These are phyloP conservation scores for Chironomus tentans DNA, from an alignment of 2,888 invertebrate species.

Conservation along the genomic window DNA sequence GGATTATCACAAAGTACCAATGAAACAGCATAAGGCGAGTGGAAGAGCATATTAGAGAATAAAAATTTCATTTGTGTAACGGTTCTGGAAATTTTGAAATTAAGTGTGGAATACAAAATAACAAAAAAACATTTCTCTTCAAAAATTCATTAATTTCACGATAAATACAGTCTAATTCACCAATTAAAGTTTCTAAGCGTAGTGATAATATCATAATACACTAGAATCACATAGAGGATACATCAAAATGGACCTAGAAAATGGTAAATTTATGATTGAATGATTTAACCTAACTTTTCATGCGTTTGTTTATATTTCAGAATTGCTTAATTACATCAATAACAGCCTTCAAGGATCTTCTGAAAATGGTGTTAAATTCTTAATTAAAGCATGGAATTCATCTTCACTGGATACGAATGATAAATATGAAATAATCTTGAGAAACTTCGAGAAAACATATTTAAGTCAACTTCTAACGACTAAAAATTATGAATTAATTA, in stretches of 20 bases:
- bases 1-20: too few relatives aligned
- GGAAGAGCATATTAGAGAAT: too few relatives aligned
- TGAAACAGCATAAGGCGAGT: too few relatives aligned
- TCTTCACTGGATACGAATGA: background rate
- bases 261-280: background rate
- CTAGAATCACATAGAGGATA: background rate
- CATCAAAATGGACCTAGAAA: background rate
- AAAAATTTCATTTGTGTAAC: background rate
- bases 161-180: too few relatives aligned
- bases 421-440: background rate
- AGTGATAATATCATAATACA: background rate
- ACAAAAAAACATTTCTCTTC: background rate
- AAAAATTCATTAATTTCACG: too few relatives aligned
- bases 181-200: background rate
- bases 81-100: too few relatives aligned
- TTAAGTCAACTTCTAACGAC: background rate
- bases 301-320: background rate
- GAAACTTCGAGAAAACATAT: background rate
- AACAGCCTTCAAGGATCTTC: background rate
- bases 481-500: background rate
- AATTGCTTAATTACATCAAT: background rate
- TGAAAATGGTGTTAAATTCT: background rate
- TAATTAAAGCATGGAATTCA: constrained; percentile 9
- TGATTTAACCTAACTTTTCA: constrained; percentile 1
- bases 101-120: too few relatives aligned